Evolutionary conservation across 2,888 invertebrate species (phyloP).

Genomic region (Eucriotettix oculatus): DNA sequence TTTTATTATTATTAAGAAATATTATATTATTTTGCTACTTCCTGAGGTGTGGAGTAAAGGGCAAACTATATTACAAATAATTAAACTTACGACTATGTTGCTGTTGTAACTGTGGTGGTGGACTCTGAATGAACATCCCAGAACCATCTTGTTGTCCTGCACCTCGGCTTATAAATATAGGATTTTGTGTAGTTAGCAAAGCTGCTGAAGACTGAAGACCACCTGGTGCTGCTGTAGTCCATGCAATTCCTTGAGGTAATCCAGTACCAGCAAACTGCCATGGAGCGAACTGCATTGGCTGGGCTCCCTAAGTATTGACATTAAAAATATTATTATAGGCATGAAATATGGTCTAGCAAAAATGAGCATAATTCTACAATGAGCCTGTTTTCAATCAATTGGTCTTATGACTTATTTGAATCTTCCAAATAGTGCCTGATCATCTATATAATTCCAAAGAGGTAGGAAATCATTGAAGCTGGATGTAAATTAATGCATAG

Average conservation of each 20-base stretch:
- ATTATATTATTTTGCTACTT: too few species aligned
- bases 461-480: too few species aligned
- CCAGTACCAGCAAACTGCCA: conserved; percentile 56
- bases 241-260: conserved; percentile 51
- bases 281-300: conserved; percentile 56
- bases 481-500: too few species aligned
- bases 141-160: conserved; percentile 57
- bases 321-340: too few species aligned
- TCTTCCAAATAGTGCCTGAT: too few species aligned
- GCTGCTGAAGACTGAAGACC: conserved; percentile 39
- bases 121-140: conserved; percentile 64
- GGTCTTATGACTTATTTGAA: too few species aligned
- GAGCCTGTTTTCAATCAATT: too few species aligned
- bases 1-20: too few species aligned
- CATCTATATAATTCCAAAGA: too few species aligned
- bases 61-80: neutral
- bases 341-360: too few species aligned
- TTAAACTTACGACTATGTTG: conserved; percentile 44
- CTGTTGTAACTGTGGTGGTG: conserved; percentile 49
- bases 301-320: conserved; percentile 8
- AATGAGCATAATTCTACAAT: too few species aligned
- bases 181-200: conserved; percentile 49
- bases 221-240: conserved; percentile 32
- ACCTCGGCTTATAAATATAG: conserved; percentile 46
- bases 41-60: too few species aligned